Percentiles rank a stretch among this genome's conserved stretches.
Conservation (phyloP, 2,113 vertebrate species). For the Ammospiza nelsoni region DNA sequence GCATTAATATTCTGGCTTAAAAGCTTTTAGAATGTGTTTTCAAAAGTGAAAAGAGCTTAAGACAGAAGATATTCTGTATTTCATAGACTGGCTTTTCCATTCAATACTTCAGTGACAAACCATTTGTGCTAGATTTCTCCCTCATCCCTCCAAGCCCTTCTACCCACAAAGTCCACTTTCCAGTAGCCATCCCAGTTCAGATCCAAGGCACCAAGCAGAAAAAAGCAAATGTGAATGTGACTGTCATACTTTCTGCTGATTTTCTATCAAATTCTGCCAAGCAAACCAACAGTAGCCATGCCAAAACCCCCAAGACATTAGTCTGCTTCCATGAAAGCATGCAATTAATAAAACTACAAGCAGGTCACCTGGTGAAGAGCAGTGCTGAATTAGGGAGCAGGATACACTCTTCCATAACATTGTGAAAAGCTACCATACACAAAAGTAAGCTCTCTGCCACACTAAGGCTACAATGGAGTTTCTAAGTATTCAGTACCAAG, state of each 20-base stretch:
- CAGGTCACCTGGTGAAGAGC: not conserved
- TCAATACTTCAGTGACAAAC: not conserved
- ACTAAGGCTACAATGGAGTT: not conserved
- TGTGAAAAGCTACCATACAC: not conserved
- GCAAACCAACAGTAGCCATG: not conserved
- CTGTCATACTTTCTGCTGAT: not conserved
- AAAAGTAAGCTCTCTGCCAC: not conserved
- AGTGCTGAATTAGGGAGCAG: not conserved
- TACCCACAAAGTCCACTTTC: not conserved
- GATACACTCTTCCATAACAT: not conserved
- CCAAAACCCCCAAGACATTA: not conserved
- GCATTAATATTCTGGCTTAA: not conserved
- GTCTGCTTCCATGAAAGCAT: not conserved
- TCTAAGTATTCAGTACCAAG: not conserved
- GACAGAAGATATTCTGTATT: not conserved
- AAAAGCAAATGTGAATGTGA: not conserved
- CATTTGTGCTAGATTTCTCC: not conserved
- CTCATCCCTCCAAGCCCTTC: not conserved
- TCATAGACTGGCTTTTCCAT: not conserved
- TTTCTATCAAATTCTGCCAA: not conserved
- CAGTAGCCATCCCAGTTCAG: not conserved
- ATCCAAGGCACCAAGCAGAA: not conserved
- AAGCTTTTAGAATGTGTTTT: not conserved
- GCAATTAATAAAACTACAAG: not conserved
- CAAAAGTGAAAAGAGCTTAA: not conserved